phyloP scores from a whole-genome alignment of 1,140 invertebrate genomes.

The Elymnias hypermnestra region DNA sequence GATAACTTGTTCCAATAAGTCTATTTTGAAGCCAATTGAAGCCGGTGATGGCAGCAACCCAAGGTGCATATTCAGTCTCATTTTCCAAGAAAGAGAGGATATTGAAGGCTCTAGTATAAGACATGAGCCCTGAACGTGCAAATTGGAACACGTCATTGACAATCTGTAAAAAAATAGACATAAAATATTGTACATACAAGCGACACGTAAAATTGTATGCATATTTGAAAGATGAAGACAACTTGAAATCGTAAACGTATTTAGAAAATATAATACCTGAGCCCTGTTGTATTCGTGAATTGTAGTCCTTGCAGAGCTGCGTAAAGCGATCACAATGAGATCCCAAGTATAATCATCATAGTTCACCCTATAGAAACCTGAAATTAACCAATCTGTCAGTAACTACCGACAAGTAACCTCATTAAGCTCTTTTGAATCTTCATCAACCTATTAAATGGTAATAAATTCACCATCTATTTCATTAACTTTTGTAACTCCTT shows the following conservation, averaged over 20 bases:
- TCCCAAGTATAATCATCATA: slow-evolving; percentile 85
- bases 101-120: slow-evolving; percentile 75
- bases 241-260: too few species aligned
- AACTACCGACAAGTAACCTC: too few species aligned
- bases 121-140: slow-evolving; percentile 68
- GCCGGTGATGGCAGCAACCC: slow-evolving; percentile 77
- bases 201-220: too few species aligned
- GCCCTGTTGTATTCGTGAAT: slow-evolving; percentile 87
- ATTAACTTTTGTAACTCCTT: too few species aligned
- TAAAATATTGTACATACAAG: too few species aligned
- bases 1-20: slow-evolving; percentile 32
- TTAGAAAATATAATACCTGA: slow-evolving; percentile 28
- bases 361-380: slow-evolving; percentile 88
- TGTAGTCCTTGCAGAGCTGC: slow-evolving; percentile 60
- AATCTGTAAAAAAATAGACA: slow-evolving; percentile 76
- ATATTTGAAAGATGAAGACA: too few species aligned
- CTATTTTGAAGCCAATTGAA: slow-evolving; percentile 73
- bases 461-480: too few species aligned
- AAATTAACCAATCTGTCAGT: slow-evolving; percentile 24
- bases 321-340: slow-evolving; percentile 75
- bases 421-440: too few species aligned
- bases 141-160: slow-evolving; percentile 87
- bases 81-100: slow-evolving; percentile 78
- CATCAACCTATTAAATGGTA: too few species aligned
- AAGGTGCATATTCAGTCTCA: slow-evolving; percentile 81